A percentile compares a stretch with the other conserved stretches of the same genome.
phyloP scores from a whole-genome alignment of 2,888 invertebrate genomes.

The Tetrapedia diversipes region DNA sequence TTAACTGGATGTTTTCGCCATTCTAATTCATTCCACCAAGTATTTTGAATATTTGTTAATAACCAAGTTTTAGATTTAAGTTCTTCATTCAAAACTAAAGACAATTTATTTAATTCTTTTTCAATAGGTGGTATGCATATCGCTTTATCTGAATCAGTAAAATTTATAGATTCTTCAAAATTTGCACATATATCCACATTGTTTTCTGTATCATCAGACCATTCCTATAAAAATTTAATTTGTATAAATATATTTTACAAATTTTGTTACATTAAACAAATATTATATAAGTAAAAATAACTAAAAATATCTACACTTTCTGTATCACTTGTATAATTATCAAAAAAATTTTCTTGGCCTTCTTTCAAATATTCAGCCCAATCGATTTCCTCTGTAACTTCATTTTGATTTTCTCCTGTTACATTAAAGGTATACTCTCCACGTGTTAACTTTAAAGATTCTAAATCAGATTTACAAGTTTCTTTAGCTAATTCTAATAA shows the following conservation, averaged over 20 bases:
- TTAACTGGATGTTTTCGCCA: conserved; percentile 73
- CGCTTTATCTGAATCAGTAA: conserved; percentile 32
- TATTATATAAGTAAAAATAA: background rate
- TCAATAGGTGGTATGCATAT: conserved; percentile 31
- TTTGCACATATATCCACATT: conserved; percentile 2
- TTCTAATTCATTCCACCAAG: conserved; percentile 83
- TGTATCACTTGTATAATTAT: conserved; percentile 75
- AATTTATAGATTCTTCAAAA: background rate
- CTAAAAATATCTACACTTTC: conserved; percentile 74
- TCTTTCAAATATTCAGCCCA: conserved; percentile 84
- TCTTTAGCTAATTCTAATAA: conserved; percentile 82
- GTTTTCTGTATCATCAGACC: conserved; percentile 77
- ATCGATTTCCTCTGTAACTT: conserved; percentile 82
- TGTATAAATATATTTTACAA: background rate
- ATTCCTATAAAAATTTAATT: conserved; percentile 65
- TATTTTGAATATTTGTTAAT: conserved; percentile 79
- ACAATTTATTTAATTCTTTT: conserved; percentile 57
- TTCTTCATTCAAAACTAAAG: conserved; percentile 67
- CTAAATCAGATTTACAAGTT: conserved; percentile 74
- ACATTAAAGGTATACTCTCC: conserved; percentile 68
- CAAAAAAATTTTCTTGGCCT: conserved; percentile 81
- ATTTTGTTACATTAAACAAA: background rate
- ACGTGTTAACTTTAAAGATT: conserved; percentile 64
- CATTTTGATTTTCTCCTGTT: conserved; percentile 68
- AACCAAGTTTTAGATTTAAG: conserved; percentile 78